A percentile compares a stretch with the other conserved stretches of the same genome.
phyloP scores from a whole-genome alignment of 2,113 vertebrate genomes.

The Prolemur simus region DNA sequence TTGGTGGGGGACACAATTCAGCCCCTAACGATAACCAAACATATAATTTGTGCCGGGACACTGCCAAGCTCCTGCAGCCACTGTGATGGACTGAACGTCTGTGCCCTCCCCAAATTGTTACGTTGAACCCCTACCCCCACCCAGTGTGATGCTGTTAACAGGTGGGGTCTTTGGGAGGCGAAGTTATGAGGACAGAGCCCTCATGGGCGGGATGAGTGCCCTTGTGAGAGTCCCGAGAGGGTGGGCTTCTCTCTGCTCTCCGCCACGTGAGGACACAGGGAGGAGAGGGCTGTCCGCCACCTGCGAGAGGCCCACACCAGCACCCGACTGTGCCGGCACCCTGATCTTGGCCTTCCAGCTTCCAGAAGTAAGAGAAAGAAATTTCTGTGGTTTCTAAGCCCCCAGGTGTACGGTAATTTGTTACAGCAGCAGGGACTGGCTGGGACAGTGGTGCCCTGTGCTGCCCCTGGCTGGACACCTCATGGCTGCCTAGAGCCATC shows the following conservation, averaged over 20 bases:
- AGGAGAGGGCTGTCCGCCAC: neutral
- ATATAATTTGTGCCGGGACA: neutral
- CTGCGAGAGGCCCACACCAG: neutral
- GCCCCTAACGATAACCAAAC: neutral
- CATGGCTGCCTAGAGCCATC: neutral
- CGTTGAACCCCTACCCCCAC: neutral
- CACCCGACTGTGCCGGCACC: too few relatives aligned
- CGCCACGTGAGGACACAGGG: neutral
- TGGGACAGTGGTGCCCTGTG: neutral
- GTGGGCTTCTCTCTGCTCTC: neutral
- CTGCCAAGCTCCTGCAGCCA: neutral
- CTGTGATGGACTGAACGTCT: neutral
- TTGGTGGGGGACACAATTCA: neutral
- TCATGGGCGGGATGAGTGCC: too few relatives aligned
- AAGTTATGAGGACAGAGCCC: neutral
- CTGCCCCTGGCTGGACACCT: neutral
- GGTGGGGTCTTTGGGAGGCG: neutral
- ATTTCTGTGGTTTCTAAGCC: neutral
- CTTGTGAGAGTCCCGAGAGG: neutral
- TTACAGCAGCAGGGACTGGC: neutral
- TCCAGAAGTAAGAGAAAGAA: neutral
- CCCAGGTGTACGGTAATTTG: neutral
- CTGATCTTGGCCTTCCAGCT: too few relatives aligned
- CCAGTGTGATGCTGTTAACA: too few relatives aligned
- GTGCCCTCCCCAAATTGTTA: neutral